These are phyloP conservation scores for Parotia lawesii DNA, from an alignment of 2,113 vertebrate species.

Conservation along the genomic window DNA sequence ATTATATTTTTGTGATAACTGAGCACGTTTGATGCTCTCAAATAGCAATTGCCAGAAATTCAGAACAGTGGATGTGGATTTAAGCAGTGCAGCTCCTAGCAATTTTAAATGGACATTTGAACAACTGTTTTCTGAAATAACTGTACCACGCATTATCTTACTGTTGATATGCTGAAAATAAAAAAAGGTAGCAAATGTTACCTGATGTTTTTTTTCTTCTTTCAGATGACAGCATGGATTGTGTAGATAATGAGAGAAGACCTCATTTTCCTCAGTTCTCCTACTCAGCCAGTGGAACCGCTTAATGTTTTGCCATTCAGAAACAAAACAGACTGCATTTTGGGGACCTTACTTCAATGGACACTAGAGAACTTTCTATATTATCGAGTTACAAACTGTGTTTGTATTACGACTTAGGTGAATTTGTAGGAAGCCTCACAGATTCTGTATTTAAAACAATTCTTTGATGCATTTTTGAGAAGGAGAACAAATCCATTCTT, in stretches of 20 bases:
- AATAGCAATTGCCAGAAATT: neutral
- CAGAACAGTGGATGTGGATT: neutral
- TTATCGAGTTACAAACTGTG: slow-evolving; percentile 75
- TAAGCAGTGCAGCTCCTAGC: neutral
- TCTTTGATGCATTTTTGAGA: slow-evolving; percentile 67
- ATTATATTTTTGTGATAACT: neutral
- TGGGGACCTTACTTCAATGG: slow-evolving; percentile 72
- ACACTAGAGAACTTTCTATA: slow-evolving; percentile 76
- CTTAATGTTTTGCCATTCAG: slow-evolving; percentile 73
- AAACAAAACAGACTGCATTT: slow-evolving; percentile 78
- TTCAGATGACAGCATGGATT: slow-evolving; percentile 91
- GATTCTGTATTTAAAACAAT: slow-evolving; percentile 68
- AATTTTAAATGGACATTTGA: neutral
- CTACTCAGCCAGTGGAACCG: slow-evolving; percentile 91
- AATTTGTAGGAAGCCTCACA: slow-evolving; percentile 70
- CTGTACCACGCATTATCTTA: neutral
- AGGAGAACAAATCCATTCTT: slow-evolving; percentile 66
- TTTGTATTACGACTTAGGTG: slow-evolving; percentile 70
- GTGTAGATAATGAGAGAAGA: slow-evolving; percentile 88
- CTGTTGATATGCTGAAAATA: neutral
- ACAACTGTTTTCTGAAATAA: neutral
- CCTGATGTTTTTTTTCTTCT: neutral
- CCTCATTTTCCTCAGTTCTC: slow-evolving; percentile 98
- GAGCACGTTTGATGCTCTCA: neutral
- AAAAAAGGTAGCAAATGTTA: neutral